phyloP scores from a whole-genome alignment of 1,140 invertebrate genomes.

The Anastrepha obliqua region DNA sequence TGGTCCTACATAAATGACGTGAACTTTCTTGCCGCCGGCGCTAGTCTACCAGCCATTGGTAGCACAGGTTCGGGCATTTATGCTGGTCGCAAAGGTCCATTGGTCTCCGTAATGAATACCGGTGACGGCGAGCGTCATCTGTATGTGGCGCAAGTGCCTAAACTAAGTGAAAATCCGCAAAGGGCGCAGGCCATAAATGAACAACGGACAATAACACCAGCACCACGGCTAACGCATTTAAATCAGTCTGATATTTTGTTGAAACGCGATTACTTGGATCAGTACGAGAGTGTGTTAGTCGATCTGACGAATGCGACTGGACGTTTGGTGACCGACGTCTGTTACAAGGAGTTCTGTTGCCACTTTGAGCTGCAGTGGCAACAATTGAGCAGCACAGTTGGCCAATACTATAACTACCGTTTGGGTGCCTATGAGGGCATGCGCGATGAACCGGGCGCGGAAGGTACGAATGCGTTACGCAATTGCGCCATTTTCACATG shows the following conservation, averaged over 20 bases:
- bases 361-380: slow-evolving; percentile 62
- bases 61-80: slow-evolving; percentile 75
- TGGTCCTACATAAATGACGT: slow-evolving; percentile 76
- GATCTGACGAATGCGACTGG: background rate
- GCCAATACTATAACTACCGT: slow-evolving; percentile 61
- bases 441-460: slow-evolving; percentile 61
- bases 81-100: slow-evolving; percentile 65
- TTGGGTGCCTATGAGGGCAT: slow-evolving; percentile 65
- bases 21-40: slow-evolving; percentile 76
- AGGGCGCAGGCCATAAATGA: background rate
- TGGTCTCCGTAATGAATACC: slow-evolving; percentile 61
- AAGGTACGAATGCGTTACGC: slow-evolving; percentile 62
- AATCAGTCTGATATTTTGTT: slow-evolving; percentile 57
- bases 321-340: background rate
- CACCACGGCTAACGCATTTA: background rate
- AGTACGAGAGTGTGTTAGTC: slow-evolving; percentile 60
- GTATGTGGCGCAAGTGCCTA: slow-evolving; percentile 72
- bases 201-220: background rate
- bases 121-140: slow-evolving; percentile 43
- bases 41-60: slow-evolving; percentile 68
- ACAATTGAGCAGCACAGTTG: background rate
- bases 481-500: slow-evolving; percentile 68
- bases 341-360: slow-evolving; percentile 63
- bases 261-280: slow-evolving; percentile 63
- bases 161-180: slow-evolving; percentile 61